Percentiles rank a stretch among this genome's conserved stretches.
phyloP scores from a whole-genome alignment of 2,888 invertebrate genomes.

The Boloria selene region DNA sequence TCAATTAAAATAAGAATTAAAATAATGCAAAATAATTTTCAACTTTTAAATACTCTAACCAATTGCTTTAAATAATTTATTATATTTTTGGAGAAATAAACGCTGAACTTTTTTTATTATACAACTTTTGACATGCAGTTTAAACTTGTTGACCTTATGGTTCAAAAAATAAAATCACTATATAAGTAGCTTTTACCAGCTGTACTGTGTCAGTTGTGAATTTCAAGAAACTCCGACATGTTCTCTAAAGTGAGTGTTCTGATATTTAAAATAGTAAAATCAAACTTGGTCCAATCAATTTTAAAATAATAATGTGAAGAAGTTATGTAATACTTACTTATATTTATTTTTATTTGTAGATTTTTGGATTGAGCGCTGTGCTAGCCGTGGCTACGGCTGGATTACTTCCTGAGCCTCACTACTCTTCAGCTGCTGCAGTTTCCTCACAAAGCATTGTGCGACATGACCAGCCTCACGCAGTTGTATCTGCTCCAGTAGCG shows the following conservation, averaged over 20 bases:
- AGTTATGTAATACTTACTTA: background rate
- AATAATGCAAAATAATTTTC: background rate
- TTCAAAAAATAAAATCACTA: conserved; percentile 54
- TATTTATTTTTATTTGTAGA: conserved; percentile 10
- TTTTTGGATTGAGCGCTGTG: conserved; percentile 59
- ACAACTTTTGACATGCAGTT: conserved; percentile 25
- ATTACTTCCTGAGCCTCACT: conserved; percentile 62
- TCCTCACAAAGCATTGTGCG: conserved; percentile 68
- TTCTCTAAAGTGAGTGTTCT: conserved; percentile 65
- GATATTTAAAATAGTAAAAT: background rate
- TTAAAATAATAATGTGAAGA: background rate
- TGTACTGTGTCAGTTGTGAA: conserved; percentile 59
- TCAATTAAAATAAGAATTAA: conserved; percentile 1
- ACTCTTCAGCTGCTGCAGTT: conserved; percentile 64
- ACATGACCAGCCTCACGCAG: conserved; percentile 49
- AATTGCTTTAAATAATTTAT: background rate
- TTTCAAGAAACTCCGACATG: conserved; percentile 51
- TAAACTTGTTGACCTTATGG: conserved; percentile 29
- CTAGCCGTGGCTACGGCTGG: conserved; percentile 69
- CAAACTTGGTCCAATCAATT: background rate
- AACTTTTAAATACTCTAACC: background rate
- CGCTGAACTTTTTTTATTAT: conserved; percentile 6
- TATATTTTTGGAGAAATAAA: conserved; percentile 1
- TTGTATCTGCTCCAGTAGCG: conserved; percentile 43
- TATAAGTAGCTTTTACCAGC: conserved; percentile 57